Evolutionary conservation across 2,888 invertebrate genomes (phyloP), one percentile per base, ranked within the genome.

Genomic region (Euplexia lucipara): DNA sequence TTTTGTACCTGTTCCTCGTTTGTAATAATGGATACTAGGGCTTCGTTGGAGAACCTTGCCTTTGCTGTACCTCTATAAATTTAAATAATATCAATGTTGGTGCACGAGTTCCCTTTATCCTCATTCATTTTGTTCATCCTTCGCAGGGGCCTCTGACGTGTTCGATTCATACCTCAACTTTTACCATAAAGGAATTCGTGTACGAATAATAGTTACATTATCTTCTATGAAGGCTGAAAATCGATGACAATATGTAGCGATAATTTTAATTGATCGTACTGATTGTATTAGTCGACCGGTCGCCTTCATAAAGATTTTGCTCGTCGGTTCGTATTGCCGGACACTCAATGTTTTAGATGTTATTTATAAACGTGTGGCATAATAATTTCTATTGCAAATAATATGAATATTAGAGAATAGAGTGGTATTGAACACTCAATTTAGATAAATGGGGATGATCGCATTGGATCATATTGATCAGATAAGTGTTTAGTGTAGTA

Each of bases 1-100:
- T 93, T 92, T 93, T 86, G 84, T 90, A 94, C 91, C 91, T 89
- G 88, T 90, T 92, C 89, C 89, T 92, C 88, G 87, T 90, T 92
- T 92, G 85, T 90, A 88, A 87, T 90, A 89, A 82, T 81, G 77
- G 78, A 86, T 83, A 84, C 76, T 88, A 87, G 85, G 85, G 78
- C 89, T 91, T 88, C 85, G 86, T 92, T 91, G 83, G 72, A 85
- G 75, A 81, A 88, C 89, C 88, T 91, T 90, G 89, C 89, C 88
- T 89, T 87, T 88, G 89, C 87, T 86, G 86, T 89, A 87, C 86
- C 87, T 86, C 84, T 87, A 82, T 89, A 86, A 81, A 76, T 63
- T 73, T 76, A 78, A 85, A 70, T 61, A 71, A 67, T 82, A 85
- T 75, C 77, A 59, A 51, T 81, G 82, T 88, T 88, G 86, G 89